Conservation (phyloP, 2,113 vertebrate genomes). For the Atractosteus spatula region DNA sequence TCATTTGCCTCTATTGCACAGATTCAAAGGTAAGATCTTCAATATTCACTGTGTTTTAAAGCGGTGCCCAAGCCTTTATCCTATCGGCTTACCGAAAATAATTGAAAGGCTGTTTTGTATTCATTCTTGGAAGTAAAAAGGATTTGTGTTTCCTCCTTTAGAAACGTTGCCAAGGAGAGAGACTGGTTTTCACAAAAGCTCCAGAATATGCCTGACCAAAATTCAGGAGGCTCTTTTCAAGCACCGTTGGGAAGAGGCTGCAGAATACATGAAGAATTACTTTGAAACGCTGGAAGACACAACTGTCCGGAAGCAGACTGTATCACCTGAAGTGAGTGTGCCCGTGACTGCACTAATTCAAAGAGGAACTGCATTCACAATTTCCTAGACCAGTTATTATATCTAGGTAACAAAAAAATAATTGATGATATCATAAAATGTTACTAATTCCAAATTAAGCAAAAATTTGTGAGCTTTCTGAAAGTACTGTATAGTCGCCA, state of each 20-base stretch:
- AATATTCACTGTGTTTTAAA: too few relatives aligned
- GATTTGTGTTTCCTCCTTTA: conserved; percentile 22
- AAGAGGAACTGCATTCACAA: too few relatives aligned
- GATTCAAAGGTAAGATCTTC: conserved; percentile 26
- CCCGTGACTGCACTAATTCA: too few relatives aligned
- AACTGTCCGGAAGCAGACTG: not conserved
- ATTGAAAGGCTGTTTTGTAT: not conserved
- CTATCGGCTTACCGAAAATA: not conserved
- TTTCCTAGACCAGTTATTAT: too few relatives aligned
- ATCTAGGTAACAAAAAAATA: too few relatives aligned
- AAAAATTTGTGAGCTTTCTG: too few relatives aligned
- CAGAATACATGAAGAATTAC: conserved; percentile 73
- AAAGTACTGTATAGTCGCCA: too few relatives aligned
- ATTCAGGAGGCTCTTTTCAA: conserved; percentile 78
- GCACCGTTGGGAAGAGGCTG: conserved; percentile 81
- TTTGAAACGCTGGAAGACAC: conserved; percentile 71
- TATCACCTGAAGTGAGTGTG: conserved; percentile 65
- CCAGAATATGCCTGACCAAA: conserved; percentile 62
- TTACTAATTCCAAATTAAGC: too few relatives aligned
- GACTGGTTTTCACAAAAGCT: conserved; percentile 64
- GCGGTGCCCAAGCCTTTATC: too few relatives aligned
- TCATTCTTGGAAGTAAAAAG: too few relatives aligned
- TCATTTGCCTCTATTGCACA: conserved; percentile 9
- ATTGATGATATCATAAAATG: too few relatives aligned
- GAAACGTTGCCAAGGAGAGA: conserved; percentile 24